phyloP scores from a whole-genome alignment of 2,888 invertebrate species.

The Globia sparganii region DNA sequence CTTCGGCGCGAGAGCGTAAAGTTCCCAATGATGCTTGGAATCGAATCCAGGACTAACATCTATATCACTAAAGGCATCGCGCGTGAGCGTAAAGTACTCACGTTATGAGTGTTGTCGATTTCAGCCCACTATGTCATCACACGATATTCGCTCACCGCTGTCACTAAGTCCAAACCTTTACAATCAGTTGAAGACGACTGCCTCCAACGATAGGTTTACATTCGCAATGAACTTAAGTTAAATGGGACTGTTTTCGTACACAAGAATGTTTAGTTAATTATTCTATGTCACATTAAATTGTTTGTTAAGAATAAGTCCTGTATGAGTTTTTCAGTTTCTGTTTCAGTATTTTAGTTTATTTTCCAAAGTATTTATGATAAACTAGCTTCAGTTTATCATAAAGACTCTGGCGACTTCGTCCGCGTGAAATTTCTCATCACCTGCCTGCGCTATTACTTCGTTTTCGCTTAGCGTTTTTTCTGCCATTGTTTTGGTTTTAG shows the following conservation, averaged over 20 bases:
- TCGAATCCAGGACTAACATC: too few relatives aligned
- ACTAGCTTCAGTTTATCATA: too few relatives aligned
- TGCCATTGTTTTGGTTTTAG: too few relatives aligned
- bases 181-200: constrained; percentile 19
- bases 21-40: too few relatives aligned
- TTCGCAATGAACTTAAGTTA: constrained; percentile 26
- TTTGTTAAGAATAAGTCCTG: not conserved
- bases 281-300: not conserved
- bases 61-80: too few relatives aligned
- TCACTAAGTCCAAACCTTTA: not conserved
- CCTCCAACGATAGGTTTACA: constrained; percentile 34
- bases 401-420: too few relatives aligned
- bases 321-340: not conserved
- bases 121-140: too few relatives aligned
- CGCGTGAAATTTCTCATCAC: not conserved
- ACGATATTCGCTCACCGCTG: not conserved
- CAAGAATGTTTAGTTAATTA: constrained; percentile 7
- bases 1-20: too few relatives aligned
- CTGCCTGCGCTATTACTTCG: too few relatives aligned
- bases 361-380: not conserved
- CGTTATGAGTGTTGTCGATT: too few relatives aligned
- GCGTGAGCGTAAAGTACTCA: too few relatives aligned
- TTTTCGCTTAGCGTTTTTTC: too few relatives aligned
- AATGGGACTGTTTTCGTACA: constrained; percentile 1
- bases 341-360: not conserved